phyloP scores from a whole-genome alignment of 2,888 invertebrate genomes.

The Cosmia trapezina region DNA sequence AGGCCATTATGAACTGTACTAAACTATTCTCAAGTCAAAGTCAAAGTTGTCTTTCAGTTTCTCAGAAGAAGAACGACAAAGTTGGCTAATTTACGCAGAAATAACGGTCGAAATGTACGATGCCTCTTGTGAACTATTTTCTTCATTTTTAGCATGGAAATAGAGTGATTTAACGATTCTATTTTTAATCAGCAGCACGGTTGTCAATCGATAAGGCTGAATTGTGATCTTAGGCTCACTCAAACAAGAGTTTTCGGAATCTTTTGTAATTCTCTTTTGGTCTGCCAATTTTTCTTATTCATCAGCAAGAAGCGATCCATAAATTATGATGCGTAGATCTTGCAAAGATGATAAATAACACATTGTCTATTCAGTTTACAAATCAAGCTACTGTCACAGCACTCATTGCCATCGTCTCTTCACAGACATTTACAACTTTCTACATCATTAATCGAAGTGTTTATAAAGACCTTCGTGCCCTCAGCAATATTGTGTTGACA shows the following conservation, averaged over 20 bases:
- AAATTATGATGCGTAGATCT: background rate
- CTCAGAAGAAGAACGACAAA: too few species aligned
- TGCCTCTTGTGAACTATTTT: too few species aligned
- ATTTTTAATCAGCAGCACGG: too few species aligned
- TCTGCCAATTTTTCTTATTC: background rate
- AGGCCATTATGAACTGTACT: too few species aligned
- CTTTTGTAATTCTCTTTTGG: too few species aligned
- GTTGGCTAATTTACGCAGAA: too few species aligned
- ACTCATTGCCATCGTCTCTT: constrained; percentile 1
- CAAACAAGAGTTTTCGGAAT: background rate
- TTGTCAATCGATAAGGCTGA: too few species aligned
- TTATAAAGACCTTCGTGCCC: constrained; percentile 47
- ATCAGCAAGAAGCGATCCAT: background rate
- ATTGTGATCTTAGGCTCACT: background rate
- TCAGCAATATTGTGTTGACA: constrained; percentile 53
- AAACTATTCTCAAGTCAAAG: too few species aligned
- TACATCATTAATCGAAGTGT: constrained; percentile 42
- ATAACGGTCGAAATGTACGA: too few species aligned
- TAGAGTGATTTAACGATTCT: too few species aligned
- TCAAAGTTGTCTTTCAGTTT: too few species aligned
- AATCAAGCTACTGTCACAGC: background rate
- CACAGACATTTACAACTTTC: constrained; percentile 38
- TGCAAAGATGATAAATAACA: background rate
- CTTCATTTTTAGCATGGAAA: too few species aligned
- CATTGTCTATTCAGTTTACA: background rate